Base-by-base conservation (phyloP, 2,113 vertebrate genomes). In the Lota lota region DNA sequence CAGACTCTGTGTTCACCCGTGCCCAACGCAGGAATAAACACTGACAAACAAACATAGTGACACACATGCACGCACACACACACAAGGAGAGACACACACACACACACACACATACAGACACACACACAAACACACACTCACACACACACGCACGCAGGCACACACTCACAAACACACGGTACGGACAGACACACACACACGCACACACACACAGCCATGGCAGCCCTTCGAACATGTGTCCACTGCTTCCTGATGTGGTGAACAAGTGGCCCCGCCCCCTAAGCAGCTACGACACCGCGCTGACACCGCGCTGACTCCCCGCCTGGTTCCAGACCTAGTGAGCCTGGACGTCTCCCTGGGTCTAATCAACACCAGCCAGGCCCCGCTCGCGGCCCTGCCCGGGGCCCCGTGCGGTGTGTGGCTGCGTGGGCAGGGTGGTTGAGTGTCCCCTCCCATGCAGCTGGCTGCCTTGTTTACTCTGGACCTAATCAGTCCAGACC, bases 361-460 rank as follows among this genome's bases (percentile, higher is more conserved):
- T 80, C 83, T 86, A 77, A 87, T 88, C 87, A 88, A 67, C 76
- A 66, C 61, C 62, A 66, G 33, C 65, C 62, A 56, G 62, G 61
- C 50, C 67, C 70, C 56, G 69, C 61, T 11, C 51, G 4, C 19
- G 2, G 64, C 69, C 58, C 61, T 56, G 69, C 68, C 53, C 54
- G 28, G 18, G 22, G 17, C 66, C 18, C 22, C 18, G 56, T 5
- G 68, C 72, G 76, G 51, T n/a, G n/a, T 53, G 2, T 21, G 12
- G 1, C 7, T 21, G n/a, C 19, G 51, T 66, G 70, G 77, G 59
- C 64, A 53, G 75, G 65, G 61, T 68, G 62, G 54, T 66, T 75
- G 65, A 62, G 67, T 47, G 28, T 65, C 20, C 77, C 86, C 82
- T 77, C 86, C 85, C 76, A 75, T 78, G 77, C 82, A 83, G 79